A percentile compares a stretch with the other conserved stretches of the same genome.
phyloP scores from a whole-genome alignment of 2,797 vertebrate species.

The Protosalanx chinensis region DNA sequence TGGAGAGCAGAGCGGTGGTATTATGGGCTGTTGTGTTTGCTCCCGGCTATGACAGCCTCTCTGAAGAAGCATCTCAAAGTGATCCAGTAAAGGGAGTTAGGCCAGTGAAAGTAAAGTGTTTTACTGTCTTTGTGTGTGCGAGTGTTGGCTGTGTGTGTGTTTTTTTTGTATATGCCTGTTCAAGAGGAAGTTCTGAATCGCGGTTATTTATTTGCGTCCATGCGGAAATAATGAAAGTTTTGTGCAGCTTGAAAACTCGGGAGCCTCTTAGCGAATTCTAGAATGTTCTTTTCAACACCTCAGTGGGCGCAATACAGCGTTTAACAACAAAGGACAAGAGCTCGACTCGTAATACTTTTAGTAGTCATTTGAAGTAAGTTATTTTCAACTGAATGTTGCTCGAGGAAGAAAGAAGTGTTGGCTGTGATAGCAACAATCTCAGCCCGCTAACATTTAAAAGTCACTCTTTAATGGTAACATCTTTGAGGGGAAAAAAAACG shows the following conservation, averaged over 20 bases:
- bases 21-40: too few species aligned
- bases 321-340: background rate
- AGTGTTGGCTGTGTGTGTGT: slow-evolving; percentile 5
- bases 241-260: slow-evolving; percentile 54
- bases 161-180: background rate
- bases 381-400: slow-evolving; percentile 27
- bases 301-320: background rate
- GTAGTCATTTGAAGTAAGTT: slow-evolving; percentile 21
- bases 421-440: slow-evolving; percentile 23
- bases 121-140: background rate
- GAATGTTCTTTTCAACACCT: slow-evolving; percentile 26
- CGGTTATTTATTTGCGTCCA: slow-evolving; percentile 60
- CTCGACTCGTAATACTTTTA: slow-evolving; percentile 16
- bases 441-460: slow-evolving; percentile 22
- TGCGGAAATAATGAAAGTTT: slow-evolving; percentile 64
- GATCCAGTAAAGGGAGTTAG: too few species aligned
- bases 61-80: too few species aligned
- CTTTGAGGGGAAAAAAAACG: slow-evolving; percentile 8
- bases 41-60: too few species aligned
- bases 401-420: slow-evolving; percentile 14
- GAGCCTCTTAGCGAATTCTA: slow-evolving; percentile 64
- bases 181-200: slow-evolving; percentile 37
- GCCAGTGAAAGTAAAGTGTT: background rate
- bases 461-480: slow-evolving; percentile 9
- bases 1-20: too few species aligned